Percentiles rank a stretch among this genome's conserved stretches.
phyloP scores from a whole-genome alignment of 2,888 invertebrate genomes.

The Cephus pygmeus region DNA sequence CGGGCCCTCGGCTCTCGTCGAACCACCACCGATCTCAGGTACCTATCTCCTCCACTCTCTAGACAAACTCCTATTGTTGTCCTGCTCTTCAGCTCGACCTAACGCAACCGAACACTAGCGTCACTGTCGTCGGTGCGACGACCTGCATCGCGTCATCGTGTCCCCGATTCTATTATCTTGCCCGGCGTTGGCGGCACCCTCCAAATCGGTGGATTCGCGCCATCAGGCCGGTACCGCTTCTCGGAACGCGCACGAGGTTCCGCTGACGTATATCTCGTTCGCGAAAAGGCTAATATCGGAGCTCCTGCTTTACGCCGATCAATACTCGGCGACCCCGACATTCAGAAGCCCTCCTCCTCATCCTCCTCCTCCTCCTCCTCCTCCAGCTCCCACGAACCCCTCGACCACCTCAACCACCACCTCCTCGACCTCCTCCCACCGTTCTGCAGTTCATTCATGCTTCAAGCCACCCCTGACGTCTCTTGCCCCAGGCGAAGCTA shows the following conservation, averaged over 20 bases:
- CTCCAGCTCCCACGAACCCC: background rate
- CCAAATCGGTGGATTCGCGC: background rate
- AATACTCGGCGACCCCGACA: slow-evolving; percentile 66
- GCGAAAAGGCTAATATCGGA: slow-evolving; percentile 61
- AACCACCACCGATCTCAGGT: slow-evolving; percentile 95
- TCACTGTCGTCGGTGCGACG: slow-evolving; percentile 31
- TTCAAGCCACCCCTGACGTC: slow-evolving; percentile 34
- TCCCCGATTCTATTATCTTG: background rate
- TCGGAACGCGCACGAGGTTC: slow-evolving; percentile 27
- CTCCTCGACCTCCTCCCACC: slow-evolving; percentile 11
- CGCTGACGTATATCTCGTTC: slow-evolving; percentile 52
- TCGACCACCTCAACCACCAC: slow-evolving; percentile 1
- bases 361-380: slow-evolving; percentile 34
- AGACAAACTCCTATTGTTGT: background rate
- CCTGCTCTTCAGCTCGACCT: slow-evolving; percentile 25
- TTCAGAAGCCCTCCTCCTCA: slow-evolving; percentile 55
- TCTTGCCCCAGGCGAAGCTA: background rate
- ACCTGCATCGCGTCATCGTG: slow-evolving; percentile 1
- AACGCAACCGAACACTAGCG: slow-evolving; percentile 22
- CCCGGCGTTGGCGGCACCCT: background rate
- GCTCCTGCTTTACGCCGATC: slow-evolving; percentile 57
- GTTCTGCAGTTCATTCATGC: slow-evolving; percentile 58
- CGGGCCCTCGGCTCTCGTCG: slow-evolving; percentile 85
- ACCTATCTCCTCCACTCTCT: slow-evolving; percentile 60
- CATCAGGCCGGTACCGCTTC: slow-evolving; percentile 5